These are phyloP conservation scores for Apamea monoglypha DNA, from an alignment of 2,888 invertebrate genomes.

Conservation along the genomic window DNA sequence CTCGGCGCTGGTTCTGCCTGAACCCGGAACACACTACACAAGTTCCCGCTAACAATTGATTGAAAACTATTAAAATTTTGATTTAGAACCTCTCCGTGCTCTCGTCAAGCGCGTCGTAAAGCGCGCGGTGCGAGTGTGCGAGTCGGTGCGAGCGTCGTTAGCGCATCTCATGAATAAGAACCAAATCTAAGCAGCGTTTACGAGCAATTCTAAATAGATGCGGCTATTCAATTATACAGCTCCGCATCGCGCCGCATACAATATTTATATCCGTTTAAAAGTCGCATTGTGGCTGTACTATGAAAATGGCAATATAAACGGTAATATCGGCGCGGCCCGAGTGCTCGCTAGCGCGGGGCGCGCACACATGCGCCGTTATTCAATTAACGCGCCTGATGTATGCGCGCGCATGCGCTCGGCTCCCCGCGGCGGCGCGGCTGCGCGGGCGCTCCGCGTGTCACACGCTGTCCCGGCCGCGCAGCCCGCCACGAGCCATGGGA, in stretches of 20 bases:
- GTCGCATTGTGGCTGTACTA: conserved; percentile 52
- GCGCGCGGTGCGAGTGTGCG: conserved; percentile 1
- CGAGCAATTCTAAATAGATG: conserved; percentile 61
- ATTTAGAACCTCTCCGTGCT: conserved; percentile 48
- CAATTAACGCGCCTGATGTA: conserved; percentile 69
- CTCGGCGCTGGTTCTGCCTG: not conserved
- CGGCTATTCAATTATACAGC: conserved; percentile 66
- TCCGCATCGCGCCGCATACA: conserved; percentile 56
- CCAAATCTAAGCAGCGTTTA: conserved; percentile 59
- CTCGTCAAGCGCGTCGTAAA: conserved; percentile 43
- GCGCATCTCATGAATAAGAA: conserved; percentile 66
- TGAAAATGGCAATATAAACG: conserved; percentile 63
- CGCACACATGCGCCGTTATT: conserved; percentile 69
- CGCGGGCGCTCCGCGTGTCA: conserved; percentile 22
- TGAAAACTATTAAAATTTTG: conserved; percentile 53
- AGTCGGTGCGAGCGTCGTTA: conserved; percentile 56
- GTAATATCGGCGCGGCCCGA: conserved; percentile 38
- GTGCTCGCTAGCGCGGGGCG: not conserved
- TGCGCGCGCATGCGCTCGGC: conserved; percentile 64
- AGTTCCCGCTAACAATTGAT: conserved; percentile 47
- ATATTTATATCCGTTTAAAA: conserved; percentile 64
- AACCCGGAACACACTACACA: conserved; percentile 45
- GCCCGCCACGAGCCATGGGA: not conserved
- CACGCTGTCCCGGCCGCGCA: conserved; percentile 21
- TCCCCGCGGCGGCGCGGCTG: conserved; percentile 34